Conservation (phyloP, 2,797 vertebrate species). For the Mionectes olivaceus region DNA sequence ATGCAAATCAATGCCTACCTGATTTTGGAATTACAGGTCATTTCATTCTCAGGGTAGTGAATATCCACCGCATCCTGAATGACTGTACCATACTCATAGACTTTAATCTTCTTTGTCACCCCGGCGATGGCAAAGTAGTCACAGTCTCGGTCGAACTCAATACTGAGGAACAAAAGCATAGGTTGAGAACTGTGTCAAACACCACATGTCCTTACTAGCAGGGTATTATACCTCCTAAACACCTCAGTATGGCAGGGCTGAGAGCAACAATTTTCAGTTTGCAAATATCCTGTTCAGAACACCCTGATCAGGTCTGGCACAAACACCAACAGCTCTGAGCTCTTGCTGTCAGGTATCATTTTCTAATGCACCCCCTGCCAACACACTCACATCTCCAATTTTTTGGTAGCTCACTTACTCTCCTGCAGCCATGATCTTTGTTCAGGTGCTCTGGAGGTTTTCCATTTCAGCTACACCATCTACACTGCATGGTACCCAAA, state of each 20-base stretch:
- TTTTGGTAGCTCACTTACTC: background rate
- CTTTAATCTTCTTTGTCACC: constrained; percentile 99
- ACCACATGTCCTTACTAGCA: background rate
- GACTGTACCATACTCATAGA: constrained; percentile 97
- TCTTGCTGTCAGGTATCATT: background rate
- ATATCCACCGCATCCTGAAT: constrained; percentile 99
- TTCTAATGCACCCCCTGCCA: background rate
- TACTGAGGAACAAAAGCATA: constrained; percentile 80
- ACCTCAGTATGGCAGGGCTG: background rate
- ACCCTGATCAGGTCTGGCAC: background rate
- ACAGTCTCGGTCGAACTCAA: constrained; percentile 99
- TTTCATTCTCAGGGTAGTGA: constrained; percentile 99
- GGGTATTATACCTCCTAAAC: background rate
- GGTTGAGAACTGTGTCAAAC: background rate
- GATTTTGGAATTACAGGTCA: constrained; percentile 99
- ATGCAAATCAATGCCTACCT: constrained; percentile 80
- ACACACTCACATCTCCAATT: background rate
- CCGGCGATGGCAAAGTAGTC: constrained; percentile 99
- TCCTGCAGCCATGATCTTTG: background rate
- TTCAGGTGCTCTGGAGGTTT: background rate
- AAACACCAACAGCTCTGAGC: background rate
- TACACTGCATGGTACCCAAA: background rate
- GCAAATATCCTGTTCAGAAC: background rate
- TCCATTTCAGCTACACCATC: background rate
- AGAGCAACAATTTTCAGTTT: background rate